These are phyloP conservation scores for Drepanosiphum platanoidis DNA, from an alignment of 2,888 invertebrate species.

Conservation along the genomic window DNA sequence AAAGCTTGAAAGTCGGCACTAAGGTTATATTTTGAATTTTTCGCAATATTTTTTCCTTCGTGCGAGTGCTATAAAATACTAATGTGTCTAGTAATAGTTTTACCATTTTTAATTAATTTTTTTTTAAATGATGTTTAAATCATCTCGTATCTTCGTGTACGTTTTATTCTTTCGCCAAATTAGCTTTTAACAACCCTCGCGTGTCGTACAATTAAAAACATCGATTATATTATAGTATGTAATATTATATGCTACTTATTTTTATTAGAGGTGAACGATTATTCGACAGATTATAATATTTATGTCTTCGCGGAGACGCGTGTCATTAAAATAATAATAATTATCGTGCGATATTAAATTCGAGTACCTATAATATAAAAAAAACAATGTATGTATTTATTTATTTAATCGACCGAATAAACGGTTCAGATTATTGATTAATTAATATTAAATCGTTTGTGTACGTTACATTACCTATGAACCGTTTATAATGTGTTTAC, in stretches of 20 bases:
- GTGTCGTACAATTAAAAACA: neutral
- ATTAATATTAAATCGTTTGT: neutral
- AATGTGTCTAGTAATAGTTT: too few species aligned
- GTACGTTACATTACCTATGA: neutral
- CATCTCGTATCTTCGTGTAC: neutral
- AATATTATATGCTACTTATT: too few species aligned
- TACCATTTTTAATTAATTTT: too few species aligned
- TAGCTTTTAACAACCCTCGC: neutral
- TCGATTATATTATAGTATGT: too few species aligned
- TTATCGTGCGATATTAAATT: neutral
- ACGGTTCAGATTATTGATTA: neutral
- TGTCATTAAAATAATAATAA: neutral
- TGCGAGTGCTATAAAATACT: too few species aligned
- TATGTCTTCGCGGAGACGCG: neutral
- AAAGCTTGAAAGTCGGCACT: too few species aligned
- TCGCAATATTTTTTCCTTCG: neutral
- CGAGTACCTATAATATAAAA: too few species aligned
- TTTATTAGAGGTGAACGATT: neutral
- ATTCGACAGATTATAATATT: too few species aligned
- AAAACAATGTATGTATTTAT: neutral
- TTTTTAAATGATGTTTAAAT: neutral
- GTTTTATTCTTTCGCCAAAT: neutral
- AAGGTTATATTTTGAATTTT: neutral
- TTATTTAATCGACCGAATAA: neutral
- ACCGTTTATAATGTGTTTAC: neutral